phyloP scores from a whole-genome alignment of 2,797 vertebrate genomes.

The Cryptoprocta ferox region DNA sequence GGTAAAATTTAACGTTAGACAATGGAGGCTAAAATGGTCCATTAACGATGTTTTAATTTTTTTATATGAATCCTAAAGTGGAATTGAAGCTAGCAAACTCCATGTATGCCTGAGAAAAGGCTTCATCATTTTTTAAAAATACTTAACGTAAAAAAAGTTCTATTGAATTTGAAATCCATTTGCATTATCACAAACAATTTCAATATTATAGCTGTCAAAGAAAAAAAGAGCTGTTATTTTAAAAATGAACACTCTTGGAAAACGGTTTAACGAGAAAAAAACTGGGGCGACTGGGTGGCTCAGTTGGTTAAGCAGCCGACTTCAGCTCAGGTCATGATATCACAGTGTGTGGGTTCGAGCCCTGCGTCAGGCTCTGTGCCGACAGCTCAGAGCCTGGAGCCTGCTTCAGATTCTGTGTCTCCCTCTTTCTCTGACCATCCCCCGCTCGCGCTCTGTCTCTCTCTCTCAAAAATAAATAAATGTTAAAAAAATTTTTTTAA shows the following conservation, averaged over 20 bases:
- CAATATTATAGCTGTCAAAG: not conserved
- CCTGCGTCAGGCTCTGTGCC: too few relatives aligned
- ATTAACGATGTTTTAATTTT: slow-evolving; percentile 29
- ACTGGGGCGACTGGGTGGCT: too few relatives aligned
- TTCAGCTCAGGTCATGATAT: too few relatives aligned
- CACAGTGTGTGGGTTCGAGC: too few relatives aligned
- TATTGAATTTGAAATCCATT: slow-evolving; percentile 42
- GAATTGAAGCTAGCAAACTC: slow-evolving; percentile 10
- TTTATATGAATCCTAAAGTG: slow-evolving; percentile 14
- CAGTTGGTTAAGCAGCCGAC: too few relatives aligned
- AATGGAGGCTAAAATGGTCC: not conserved
- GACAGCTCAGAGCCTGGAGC: too few relatives aligned
- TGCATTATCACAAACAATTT: slow-evolving; percentile 49
- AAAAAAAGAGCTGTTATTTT: slow-evolving; percentile 48
- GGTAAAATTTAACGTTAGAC: slow-evolving; percentile 30
- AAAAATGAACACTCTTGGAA: slow-evolving; percentile 27
- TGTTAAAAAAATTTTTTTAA: too few relatives aligned
- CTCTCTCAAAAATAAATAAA: too few relatives aligned
- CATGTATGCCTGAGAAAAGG: not conserved
- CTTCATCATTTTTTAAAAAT: not conserved
- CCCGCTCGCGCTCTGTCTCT: too few relatives aligned
- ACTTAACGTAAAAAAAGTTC: slow-evolving; percentile 18
- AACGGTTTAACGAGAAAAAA: slow-evolving; percentile 52
- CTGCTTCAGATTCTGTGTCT: too few relatives aligned
- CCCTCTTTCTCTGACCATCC: too few relatives aligned